These are phyloP conservation scores for Erythrocercus mccallii DNA, from an alignment of 2,113 vertebrate genomes.

Conservation along the genomic window DNA sequence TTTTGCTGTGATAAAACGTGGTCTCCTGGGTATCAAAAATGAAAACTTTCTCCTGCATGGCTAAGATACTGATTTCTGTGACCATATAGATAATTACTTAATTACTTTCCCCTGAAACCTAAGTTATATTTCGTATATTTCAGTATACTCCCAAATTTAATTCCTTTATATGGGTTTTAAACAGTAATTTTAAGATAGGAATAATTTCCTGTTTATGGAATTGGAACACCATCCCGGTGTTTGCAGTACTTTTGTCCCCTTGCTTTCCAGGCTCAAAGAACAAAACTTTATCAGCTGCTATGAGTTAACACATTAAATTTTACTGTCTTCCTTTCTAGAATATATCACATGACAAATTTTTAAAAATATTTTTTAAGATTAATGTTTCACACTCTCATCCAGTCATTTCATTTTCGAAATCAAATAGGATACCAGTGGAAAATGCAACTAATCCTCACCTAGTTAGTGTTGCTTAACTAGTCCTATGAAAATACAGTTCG, in stretches of 20 bases:
- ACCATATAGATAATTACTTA: not conserved
- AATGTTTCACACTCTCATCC: not conserved
- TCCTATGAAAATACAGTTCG: not conserved
- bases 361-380: not conserved
- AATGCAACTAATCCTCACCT: not conserved
- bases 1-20: not conserved
- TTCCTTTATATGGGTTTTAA: not conserved
- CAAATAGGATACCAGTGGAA: not conserved
- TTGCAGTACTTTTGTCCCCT: accelerated
- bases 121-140: not conserved
- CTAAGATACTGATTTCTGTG: not conserved
- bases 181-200: not conserved
- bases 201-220: not conserved
- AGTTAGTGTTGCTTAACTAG: not conserved
- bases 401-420: not conserved
- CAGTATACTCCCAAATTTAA: not conserved
- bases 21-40: not conserved
- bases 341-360: not conserved
- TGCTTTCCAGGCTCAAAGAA: not conserved
- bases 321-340: not conserved
- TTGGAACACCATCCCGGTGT: not conserved
- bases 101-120: not conserved
- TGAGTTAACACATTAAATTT: not conserved
- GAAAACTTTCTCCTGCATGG: not conserved
- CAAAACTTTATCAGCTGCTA: not conserved